Evolutionary conservation across 37 sponge, comb jelly and placozoan genomes (phyloP).

Genomic region (Spongilla lacustris): DNA sequence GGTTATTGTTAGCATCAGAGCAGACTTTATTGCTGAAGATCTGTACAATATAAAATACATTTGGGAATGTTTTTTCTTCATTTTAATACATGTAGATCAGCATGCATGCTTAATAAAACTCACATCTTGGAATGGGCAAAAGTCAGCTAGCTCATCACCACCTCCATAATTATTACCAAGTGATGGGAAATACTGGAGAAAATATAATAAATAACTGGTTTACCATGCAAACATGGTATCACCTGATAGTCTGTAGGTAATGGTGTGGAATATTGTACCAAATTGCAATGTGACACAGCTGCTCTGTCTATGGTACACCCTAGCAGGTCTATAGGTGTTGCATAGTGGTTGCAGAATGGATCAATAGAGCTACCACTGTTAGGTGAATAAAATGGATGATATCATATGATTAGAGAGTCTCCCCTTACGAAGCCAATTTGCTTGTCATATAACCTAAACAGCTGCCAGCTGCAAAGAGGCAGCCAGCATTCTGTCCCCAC

Average conservation of each 20-base stretch:
- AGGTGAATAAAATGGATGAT: background rate
- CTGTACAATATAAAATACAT: too few species aligned
- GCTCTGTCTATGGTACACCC: conserved; percentile 50
- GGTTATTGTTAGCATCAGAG: background rate
- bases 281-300: conserved; percentile 43
- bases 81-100: too few species aligned
- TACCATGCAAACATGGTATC: too few species aligned
- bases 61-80: too few species aligned
- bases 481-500: conserved; percentile 63
- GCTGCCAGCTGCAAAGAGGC: conserved; percentile 51
- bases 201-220: too few species aligned
- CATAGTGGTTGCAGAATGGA: conserved; percentile 36
- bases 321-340: background rate
- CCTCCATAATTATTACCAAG: conserved; percentile 39
- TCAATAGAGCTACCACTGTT: background rate
- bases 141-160: conserved; percentile 52
- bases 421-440: background rate
- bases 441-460: conserved; percentile 41
- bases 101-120: too few species aligned
- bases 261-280: background rate
- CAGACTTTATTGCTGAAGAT: conserved; percentile 8
- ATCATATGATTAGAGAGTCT: background rate
- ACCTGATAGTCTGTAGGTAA: conserved; percentile 27
- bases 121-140: conserved; percentile 62
- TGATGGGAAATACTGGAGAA: conserved; percentile 51